Base-by-base conservation (phyloP, 1,140 invertebrate species). In the Lanistes nyassanus region DNA sequence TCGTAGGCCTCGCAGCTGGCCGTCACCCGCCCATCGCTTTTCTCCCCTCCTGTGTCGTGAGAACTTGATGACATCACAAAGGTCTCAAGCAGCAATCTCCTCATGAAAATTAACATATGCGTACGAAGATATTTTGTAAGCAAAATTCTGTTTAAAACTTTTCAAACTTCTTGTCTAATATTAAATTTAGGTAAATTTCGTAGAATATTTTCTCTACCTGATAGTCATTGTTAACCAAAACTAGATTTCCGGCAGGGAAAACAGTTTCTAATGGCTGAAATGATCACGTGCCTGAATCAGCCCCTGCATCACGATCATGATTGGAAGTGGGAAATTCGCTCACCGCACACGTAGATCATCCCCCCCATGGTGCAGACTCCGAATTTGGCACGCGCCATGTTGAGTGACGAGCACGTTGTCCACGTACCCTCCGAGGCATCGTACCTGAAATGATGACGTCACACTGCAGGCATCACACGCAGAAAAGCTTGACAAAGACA, bases 1-100 rank as follows among this genome's bases (percentile, higher is more conserved):
- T 81, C 78, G 68, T 81, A 85, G 56, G 80, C 75, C 66, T 84
- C 81, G 65, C 79, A 80, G 9, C 79, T 76, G 1, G 73, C 81
- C 9, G 79, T 80, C 16, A 79, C 72, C 60, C 69, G 76, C 16
- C 82, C 79, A 65, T 80, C 81, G 19, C 58, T 66, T 47, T 72
- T 76, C 67, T 84, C 82, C 3, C 84, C 84, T 21, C 84, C 83
- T 84, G 51, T 47, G 9, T 16, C 42, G 5, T 13, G 9, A 47
- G 42, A 16, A 9, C 9, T 47, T 47, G 58, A 60, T 29, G 31
- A 60, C 1, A 1, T 60, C 34, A 0, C 16, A n/a, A 2, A 34
- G 2, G 29, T n/a, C 6, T 34, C 34, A 39, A 2, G 16, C 29
- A 34, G 19, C 13, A 31, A 55, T 72, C 2, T 4, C 26, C 2